phyloP scores from a whole-genome alignment of 2,888 invertebrate species.

The Caenorhabditis drosophilae region DNA sequence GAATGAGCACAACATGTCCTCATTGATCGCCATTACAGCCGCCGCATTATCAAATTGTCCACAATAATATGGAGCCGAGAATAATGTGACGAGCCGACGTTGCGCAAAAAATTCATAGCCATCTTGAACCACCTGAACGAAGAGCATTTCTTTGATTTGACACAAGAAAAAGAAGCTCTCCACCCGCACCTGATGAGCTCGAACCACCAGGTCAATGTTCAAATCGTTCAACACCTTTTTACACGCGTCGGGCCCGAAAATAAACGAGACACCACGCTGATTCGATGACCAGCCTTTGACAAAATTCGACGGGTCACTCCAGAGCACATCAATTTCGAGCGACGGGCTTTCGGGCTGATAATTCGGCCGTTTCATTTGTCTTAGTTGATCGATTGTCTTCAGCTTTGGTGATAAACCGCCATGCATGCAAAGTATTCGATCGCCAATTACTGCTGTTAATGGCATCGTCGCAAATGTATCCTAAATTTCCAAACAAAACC shows the following conservation, averaged over 20 bases:
- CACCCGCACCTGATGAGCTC: constrained; percentile 52
- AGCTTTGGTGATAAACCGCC: constrained; percentile 55
- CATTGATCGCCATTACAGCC: constrained; percentile 57
- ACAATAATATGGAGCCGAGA: constrained; percentile 54
- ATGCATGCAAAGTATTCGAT: constrained; percentile 59
- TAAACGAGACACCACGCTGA: constrained; percentile 73
- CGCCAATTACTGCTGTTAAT: constrained; percentile 47
- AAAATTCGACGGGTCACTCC: constrained; percentile 66
- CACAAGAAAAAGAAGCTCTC: not conserved
- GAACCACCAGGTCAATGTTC: constrained; percentile 54
- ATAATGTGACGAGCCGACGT: constrained; percentile 52
- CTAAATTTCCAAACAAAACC: too few species aligned
- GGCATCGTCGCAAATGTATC: constrained; percentile 52
- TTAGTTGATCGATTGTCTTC: constrained; percentile 42
- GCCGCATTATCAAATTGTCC: constrained; percentile 61
- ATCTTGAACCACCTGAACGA: constrained; percentile 72
- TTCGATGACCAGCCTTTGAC: constrained; percentile 47
- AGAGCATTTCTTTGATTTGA: not conserved
- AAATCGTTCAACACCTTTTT: constrained; percentile 42
- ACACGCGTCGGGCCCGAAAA: constrained; percentile 74
- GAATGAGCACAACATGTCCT: constrained; percentile 52
- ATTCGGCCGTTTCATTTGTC: constrained; percentile 31
- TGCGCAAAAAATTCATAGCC: constrained; percentile 74
- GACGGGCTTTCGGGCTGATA: constrained; percentile 66
- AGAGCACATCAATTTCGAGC: constrained; percentile 70